Percentiles rank a stretch among this genome's conserved stretches.
Evolutionary conservation across 2,113 vertebrate species (phyloP).

Genomic region (Vombatus ursinus): DNA sequence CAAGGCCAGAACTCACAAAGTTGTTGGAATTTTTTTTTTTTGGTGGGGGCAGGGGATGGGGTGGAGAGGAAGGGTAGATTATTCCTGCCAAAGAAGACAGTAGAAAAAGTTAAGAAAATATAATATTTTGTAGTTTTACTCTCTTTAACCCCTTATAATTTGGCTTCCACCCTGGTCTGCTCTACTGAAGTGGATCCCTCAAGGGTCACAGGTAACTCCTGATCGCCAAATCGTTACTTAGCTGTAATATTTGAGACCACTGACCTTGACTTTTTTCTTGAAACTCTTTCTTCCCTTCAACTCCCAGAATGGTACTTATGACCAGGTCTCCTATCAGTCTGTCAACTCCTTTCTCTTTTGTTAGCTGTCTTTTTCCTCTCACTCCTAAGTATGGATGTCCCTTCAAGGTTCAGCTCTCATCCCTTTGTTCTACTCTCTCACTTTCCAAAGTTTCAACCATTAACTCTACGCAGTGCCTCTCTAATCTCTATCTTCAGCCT

Average conservation of each 20-base stretch:
- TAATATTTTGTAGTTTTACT: too few relatives aligned
- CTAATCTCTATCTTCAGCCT: too few relatives aligned
- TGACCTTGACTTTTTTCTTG: background rate
- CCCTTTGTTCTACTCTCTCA: background rate
- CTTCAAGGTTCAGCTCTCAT: background rate
- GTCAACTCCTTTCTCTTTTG: background rate
- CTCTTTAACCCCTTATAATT: background rate
- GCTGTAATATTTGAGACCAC: background rate
- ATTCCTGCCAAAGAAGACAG: too few relatives aligned
- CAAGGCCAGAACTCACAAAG: too few relatives aligned
- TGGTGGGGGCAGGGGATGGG: too few relatives aligned
- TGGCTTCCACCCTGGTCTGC: background rate
- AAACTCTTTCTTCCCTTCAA: background rate
- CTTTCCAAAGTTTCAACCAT: background rate
- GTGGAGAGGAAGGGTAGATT: too few relatives aligned
- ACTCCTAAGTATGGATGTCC: background rate
- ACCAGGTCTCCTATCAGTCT: background rate
- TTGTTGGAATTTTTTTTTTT: too few relatives aligned
- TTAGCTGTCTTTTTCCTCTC: background rate
- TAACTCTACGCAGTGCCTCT: background rate
- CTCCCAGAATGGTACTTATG: background rate
- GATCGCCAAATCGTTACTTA: background rate
- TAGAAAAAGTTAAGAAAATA: too few relatives aligned
- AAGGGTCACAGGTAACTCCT: background rate
- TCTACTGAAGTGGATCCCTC: background rate